phyloP scores from a whole-genome alignment of 2,113 vertebrate genomes.

The Brienomyrus brachyistius region DNA sequence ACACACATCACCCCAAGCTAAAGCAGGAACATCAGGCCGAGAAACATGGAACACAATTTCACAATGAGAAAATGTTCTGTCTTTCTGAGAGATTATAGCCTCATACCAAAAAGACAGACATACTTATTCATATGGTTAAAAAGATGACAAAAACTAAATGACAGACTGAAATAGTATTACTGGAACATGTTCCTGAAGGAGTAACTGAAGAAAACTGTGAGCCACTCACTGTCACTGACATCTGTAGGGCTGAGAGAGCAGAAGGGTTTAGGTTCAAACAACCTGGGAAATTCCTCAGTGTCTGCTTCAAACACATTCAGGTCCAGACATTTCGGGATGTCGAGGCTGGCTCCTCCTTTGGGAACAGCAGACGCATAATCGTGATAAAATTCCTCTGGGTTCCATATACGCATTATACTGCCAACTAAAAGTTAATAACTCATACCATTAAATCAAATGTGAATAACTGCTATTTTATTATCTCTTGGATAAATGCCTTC shows the following conservation, averaged over 20 bases:
- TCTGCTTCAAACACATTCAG: conserved; percentile 9
- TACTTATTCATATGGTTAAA: not conserved
- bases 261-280: conserved; percentile 3
- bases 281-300: not conserved
- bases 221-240: conserved; percentile 6
- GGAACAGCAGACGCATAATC: not conserved
- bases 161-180: not conserved
- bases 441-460: not conserved
- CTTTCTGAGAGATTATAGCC: not conserved
- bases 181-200: not conserved
- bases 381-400: not conserved
- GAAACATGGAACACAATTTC: not conserved
- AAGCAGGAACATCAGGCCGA: not conserved
- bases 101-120: not conserved
- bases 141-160: not conserved
- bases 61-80: not conserved
- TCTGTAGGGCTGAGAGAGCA: not conserved
- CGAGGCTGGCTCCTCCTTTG: not conserved
- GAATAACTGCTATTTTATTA: not conserved
- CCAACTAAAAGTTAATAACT: not conserved
- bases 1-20: not conserved
- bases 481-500: not conserved
- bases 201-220: not conserved
- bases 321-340: conserved; percentile 6
- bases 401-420: not conserved